These are phyloP conservation scores for Venturia canescens DNA, from an alignment of 1,140 invertebrate species.

Conservation along the genomic window DNA sequence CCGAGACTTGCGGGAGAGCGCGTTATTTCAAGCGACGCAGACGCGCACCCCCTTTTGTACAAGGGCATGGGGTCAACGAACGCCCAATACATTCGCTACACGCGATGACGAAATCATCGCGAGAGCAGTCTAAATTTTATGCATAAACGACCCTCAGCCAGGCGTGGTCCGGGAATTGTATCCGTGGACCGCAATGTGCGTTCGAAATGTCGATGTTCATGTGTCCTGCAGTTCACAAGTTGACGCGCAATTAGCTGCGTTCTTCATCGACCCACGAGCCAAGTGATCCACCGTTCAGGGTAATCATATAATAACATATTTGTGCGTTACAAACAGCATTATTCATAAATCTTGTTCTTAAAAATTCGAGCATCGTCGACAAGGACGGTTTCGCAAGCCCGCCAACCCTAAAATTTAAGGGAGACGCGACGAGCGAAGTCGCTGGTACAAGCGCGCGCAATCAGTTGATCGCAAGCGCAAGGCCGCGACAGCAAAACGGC, in stretches of 20 bases:
- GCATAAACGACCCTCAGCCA: slow-evolving; percentile 78
- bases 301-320: slow-evolving; percentile 70
- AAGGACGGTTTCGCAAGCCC: too few species aligned
- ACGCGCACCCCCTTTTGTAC: not conserved
- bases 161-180: slow-evolving; percentile 77
- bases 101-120: not conserved
- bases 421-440: too few species aligned
- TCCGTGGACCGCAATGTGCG: slow-evolving; percentile 83
- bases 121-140: slow-evolving; percentile 75
- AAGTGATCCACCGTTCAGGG: slow-evolving; percentile 84
- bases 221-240: slow-evolving; percentile 89
- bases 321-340: too few species aligned
- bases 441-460: too few species aligned
- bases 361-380: too few species aligned
- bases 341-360: too few species aligned
- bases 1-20: too few species aligned
- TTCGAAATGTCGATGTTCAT: slow-evolving; percentile 89
- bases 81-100: not conserved
- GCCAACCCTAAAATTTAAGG: too few species aligned
- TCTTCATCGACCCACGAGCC: slow-evolving; percentile 89
- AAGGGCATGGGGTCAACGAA: not conserved
- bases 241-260: slow-evolving; percentile 87
- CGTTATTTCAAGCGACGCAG: slow-evolving; percentile 36
- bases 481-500: too few species aligned
- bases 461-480: too few species aligned